Percentiles rank a stretch among this genome's conserved stretches.
Conservation (phyloP, 2,797 vertebrate species). For the Sebastes goodei region DNA sequence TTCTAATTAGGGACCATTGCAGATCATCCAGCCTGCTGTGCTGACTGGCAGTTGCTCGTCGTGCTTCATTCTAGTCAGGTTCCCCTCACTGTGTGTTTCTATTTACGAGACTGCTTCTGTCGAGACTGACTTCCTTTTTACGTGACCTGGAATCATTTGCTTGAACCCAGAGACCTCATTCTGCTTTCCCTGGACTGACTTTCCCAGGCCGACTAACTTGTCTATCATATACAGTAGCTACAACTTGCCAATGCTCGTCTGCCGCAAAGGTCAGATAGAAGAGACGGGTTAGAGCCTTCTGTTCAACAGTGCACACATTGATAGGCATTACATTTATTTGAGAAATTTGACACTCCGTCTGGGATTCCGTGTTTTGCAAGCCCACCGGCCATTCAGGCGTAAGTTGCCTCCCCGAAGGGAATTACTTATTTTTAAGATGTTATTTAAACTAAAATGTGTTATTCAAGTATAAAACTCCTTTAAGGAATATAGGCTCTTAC, state of each 20-base stretch:
- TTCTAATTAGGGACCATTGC: not conserved
- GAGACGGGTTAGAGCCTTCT: not conserved
- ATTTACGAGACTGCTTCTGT: not conserved
- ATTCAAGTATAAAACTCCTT: too few relatives aligned
- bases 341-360: not conserved
- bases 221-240: not conserved
- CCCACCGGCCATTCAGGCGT: too few relatives aligned
- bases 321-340: not conserved
- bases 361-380: too few relatives aligned
- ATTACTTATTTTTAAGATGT: too few relatives aligned
- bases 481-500: too few relatives aligned
- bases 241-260: not conserved
- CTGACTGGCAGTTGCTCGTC: not conserved
- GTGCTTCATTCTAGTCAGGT: not conserved
- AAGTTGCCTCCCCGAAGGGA: too few relatives aligned
- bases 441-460: too few relatives aligned
- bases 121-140: not conserved
- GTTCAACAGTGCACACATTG: not conserved
- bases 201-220: not conserved
- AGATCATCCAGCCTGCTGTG: conserved; percentile 2
- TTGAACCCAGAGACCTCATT: not conserved
- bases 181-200: not conserved
- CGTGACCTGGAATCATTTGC: conserved; percentile 8
- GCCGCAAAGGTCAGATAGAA: not conserved
- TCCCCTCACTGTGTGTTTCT: not conserved